phyloP scores from a whole-genome alignment of 2,113 vertebrate genomes.

The Prunella himalayana region DNA sequence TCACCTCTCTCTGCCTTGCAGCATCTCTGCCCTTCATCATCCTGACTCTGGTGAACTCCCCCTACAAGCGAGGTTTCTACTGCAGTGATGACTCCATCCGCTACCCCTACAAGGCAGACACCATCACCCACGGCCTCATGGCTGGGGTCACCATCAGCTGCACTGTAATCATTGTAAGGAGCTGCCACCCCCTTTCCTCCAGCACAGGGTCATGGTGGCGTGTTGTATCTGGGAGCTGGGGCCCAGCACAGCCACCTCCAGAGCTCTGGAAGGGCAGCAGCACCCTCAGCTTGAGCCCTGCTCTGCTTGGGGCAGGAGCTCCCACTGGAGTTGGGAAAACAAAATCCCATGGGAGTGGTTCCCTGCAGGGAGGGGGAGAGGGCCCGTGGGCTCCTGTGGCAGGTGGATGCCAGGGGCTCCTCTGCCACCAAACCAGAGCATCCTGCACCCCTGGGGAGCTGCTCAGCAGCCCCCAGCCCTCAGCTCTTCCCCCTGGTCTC shows the following conservation, averaged over 20 bases:
- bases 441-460: not conserved
- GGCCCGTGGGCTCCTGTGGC: not conserved
- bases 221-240: not conserved
- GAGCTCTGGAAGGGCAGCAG: not conserved
- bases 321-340: not conserved
- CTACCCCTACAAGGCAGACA: slow-evolving; percentile 88
- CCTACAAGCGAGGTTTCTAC: slow-evolving; percentile 86
- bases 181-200: not conserved
- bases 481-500: not conserved
- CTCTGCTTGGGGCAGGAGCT: not conserved
- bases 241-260: not conserved
- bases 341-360: rapidly evolving
- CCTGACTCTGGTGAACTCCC: slow-evolving; percentile 82
- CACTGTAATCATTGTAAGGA: slow-evolving; percentile 86
- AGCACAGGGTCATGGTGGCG: not conserved
- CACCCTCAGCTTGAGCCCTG: not conserved
- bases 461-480: not conserved
- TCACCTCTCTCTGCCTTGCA: slow-evolving; percentile 46
- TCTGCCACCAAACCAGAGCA: not conserved
- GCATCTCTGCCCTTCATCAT: slow-evolving; percentile 85
- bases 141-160: slow-evolving; percentile 86
- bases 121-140: slow-evolving; percentile 90
- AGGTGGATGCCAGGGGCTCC: rapidly evolving
- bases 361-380: not conserved
- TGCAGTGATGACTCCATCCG: slow-evolving; percentile 87